phyloP scores from a whole-genome alignment of 2,888 invertebrate genomes.

The Syritta pipiens region DNA sequence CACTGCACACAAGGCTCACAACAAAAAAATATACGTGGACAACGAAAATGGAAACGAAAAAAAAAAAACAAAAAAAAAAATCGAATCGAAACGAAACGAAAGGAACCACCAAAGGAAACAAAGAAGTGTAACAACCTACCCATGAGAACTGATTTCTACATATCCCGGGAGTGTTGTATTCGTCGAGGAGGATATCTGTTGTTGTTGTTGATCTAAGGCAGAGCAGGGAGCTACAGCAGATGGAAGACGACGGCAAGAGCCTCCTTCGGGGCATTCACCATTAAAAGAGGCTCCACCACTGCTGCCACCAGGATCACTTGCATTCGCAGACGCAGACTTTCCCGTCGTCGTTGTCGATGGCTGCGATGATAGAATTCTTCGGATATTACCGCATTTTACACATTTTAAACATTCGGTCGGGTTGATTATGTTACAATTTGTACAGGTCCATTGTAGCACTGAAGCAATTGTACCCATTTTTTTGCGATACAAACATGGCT shows the following conservation, averaged over 20 bases:
- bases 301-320: slow-evolving; percentile 42
- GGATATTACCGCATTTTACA: slow-evolving; percentile 88
- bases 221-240: not conserved
- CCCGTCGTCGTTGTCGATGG: slow-evolving; percentile 70
- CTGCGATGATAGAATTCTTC: slow-evolving; percentile 79
- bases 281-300: slow-evolving; percentile 13
- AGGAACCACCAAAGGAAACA: slow-evolving; percentile 71
- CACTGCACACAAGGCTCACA: slow-evolving; percentile 55
- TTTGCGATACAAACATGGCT: slow-evolving; percentile 72
- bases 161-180: slow-evolving; percentile 71
- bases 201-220: slow-evolving; percentile 21
- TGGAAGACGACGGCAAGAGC: slow-evolving; percentile 20
- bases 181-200: slow-evolving; percentile 53
- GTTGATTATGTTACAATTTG: slow-evolving; percentile 92
- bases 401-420: slow-evolving; percentile 92
- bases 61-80: slow-evolving; percentile 75
- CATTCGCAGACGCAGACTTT: slow-evolving; percentile 70
- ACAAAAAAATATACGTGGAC: slow-evolving; percentile 1
- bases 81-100: slow-evolving; percentile 80
- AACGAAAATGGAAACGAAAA: not conserved
- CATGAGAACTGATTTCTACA: slow-evolving; percentile 72
- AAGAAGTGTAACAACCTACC: slow-evolving; percentile 70
- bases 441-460: slow-evolving; percentile 95
- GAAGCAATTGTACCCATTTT: slow-evolving; percentile 95
- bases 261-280: slow-evolving; percentile 49